phyloP scores from a whole-genome alignment of 2,113 vertebrate genomes.

The Chaetodon auriga region DNA sequence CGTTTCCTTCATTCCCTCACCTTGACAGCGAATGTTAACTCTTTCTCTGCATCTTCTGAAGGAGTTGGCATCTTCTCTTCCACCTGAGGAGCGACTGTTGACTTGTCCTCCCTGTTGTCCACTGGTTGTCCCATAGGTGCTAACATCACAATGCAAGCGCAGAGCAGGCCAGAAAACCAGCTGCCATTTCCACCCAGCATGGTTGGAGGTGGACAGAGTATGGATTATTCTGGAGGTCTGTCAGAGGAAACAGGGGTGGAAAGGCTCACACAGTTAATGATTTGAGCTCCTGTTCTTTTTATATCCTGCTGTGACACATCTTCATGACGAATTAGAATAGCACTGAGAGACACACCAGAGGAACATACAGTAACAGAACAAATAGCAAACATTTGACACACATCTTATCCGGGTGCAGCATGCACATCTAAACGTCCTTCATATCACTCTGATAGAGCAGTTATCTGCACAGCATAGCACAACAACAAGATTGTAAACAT shows the following conservation, averaged over 20 bases:
- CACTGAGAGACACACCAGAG: background rate
- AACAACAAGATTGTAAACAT: background rate
- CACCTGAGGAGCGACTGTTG: background rate
- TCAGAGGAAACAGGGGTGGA: background rate
- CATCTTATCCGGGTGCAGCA: background rate
- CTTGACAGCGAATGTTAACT: background rate
- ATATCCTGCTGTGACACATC: background rate
- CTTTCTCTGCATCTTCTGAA: background rate
- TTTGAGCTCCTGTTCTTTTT: background rate
- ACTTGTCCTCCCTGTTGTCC: background rate
- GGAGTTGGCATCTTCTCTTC: background rate
- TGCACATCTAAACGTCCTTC: background rate
- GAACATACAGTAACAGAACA: background rate
- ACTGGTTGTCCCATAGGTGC: background rate
- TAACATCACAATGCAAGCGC: background rate
- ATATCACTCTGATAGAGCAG: background rate
- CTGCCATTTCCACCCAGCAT: background rate
- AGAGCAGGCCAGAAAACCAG: background rate
- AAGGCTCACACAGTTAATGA: background rate
- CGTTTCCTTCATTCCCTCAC: background rate
- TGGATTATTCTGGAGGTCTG: background rate
- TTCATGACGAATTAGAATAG: background rate
- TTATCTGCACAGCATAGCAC: background rate
- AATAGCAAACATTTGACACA: background rate
- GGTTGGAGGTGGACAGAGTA: background rate